Evolutionary conservation across 30 jellyfish, hydroid and myxozoan genomes (phyloP).

Genomic region (Cassiopea xamachana): DNA sequence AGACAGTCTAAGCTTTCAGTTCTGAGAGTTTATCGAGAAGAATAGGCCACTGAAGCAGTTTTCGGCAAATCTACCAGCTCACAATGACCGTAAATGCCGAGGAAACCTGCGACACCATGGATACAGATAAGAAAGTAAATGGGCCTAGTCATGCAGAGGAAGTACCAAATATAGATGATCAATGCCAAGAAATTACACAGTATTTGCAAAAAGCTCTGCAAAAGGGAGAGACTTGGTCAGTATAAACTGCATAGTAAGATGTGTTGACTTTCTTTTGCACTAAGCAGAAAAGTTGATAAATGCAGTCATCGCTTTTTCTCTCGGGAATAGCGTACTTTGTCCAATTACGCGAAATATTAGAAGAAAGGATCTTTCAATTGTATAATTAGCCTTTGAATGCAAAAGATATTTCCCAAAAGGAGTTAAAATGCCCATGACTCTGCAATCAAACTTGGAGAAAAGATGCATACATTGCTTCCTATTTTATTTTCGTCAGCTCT

Average conservation of each 20-base stretch:
- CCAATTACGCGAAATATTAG: no score
- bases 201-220: slow-evolving; percentile 3
- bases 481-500: no score
- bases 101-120: slow-evolving; percentile 53
- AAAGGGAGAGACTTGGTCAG: slow-evolving; percentile 71
- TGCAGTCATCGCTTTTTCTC: neutral
- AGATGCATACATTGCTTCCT: no score
- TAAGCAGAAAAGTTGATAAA: neutral
- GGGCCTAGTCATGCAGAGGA: slow-evolving; percentile 65
- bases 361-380: no score
- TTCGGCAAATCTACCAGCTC: neutral
- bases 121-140: slow-evolving; percentile 49
- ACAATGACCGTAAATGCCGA: slow-evolving; percentile 55
- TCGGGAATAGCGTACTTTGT: neutral
- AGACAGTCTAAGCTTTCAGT: neutral
- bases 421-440: no score
- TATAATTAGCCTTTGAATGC: no score
- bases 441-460: no score
- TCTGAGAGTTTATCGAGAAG: neutral
- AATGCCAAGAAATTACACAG: slow-evolving; percentile 8
- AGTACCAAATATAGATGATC: slow-evolving; percentile 54
- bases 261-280: neutral
- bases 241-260: neutral
- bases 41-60: neutral
- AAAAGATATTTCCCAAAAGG: no score